phyloP scores from a whole-genome alignment of 2,797 vertebrate genomes.

The Hydrolagus colliei region DNA sequence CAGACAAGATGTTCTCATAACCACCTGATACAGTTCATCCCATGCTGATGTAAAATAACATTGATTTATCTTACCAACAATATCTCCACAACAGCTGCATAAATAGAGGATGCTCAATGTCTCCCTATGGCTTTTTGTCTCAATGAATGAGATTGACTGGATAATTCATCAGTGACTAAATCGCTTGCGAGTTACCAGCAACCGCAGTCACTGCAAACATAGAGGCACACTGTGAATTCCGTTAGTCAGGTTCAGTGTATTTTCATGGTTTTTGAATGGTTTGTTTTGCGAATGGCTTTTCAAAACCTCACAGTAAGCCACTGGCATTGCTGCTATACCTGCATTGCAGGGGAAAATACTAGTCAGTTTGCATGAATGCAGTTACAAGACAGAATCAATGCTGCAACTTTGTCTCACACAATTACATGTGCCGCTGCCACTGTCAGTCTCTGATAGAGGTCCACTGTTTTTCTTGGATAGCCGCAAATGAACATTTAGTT shows the following conservation, averaged over 20 bases:
- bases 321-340: not conserved
- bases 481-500: not conserved
- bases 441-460: not conserved
- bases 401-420: not conserved
- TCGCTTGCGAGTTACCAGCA: no score
- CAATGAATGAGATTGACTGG: no score
- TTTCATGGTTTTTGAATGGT: not conserved
- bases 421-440: not conserved
- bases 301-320: not conserved
- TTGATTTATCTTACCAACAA: not conserved
- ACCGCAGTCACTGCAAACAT: not conserved
- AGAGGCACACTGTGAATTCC: not conserved
- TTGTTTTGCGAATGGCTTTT: not conserved
- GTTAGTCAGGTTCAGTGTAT: not conserved
- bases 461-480: conserved; percentile 23
- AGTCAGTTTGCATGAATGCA: not conserved
- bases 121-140: no score
- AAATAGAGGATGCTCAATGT: not conserved
- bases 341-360: not conserved
- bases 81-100: not conserved
- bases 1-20: not conserved
- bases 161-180: not conserved
- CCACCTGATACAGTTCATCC: not conserved
- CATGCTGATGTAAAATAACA: conserved; percentile 4
- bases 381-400: conserved; percentile 7